Evolutionary conservation across 2,888 invertebrate species (phyloP).

Genomic region (Hypolimnas misippus): DNA sequence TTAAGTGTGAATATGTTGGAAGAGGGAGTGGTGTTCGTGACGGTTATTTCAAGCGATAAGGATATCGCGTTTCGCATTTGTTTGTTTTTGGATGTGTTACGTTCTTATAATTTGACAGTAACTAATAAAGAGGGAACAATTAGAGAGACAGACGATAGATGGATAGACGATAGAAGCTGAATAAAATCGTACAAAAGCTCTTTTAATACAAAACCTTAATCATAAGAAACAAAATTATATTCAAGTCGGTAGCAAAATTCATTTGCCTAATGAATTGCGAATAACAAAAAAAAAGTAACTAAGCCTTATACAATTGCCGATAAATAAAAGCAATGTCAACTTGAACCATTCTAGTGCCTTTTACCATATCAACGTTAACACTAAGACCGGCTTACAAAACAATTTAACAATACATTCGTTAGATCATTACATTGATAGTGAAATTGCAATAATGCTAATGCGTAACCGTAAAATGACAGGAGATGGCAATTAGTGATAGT

Average conservation of each 20-base stretch:
- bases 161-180: no score
- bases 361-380: constrained; percentile 32
- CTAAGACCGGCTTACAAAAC: constrained; percentile 31
- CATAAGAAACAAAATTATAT: not conserved
- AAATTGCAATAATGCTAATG: constrained; percentile 76
- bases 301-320: constrained; percentile 1
- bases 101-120: no score
- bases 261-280: not conserved
- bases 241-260: no score
- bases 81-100: not conserved
- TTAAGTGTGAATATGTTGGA: constrained; percentile 6
- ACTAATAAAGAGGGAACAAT: no score
- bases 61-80: not conserved
- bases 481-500: constrained; percentile 80
- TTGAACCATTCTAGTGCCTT: constrained; percentile 26
- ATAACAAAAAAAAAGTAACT: not conserved
- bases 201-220: no score
- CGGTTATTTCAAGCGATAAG: not conserved
- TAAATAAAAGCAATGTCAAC: constrained; percentile 28
- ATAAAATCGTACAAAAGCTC: no score
- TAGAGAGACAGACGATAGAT: no score
- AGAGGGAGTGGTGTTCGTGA: constrained; percentile 10
- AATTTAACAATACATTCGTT: constrained; percentile 46
- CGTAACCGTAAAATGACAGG: constrained; percentile 81
- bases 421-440: constrained; percentile 65